phyloP scores from a whole-genome alignment of 1,140 invertebrate genomes.

The Teleopsis dalmanni region DNA sequence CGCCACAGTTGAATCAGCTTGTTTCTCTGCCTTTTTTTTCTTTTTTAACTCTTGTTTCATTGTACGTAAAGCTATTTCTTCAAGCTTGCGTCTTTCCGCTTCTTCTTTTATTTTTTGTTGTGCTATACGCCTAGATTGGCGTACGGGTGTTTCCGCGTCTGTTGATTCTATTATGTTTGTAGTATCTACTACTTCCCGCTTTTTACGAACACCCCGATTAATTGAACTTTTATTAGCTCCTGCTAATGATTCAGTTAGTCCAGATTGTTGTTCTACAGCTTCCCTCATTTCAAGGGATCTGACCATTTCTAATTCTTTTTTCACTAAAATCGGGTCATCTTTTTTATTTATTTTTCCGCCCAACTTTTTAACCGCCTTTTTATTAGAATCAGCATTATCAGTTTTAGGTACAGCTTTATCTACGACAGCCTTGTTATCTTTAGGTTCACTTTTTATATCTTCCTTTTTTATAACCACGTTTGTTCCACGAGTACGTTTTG shows the following conservation, averaged over 20 bases:
- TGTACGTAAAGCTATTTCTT: slow-evolving; percentile 58
- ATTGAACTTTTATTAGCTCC: slow-evolving; percentile 3
- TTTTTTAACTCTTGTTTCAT: slow-evolving; percentile 57
- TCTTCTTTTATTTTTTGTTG: slow-evolving; percentile 79
- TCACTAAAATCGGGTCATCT: too few species aligned
- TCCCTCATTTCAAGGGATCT: too few species aligned
- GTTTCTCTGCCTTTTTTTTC: slow-evolving; percentile 48
- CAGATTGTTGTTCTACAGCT: too few species aligned
- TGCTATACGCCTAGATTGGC: slow-evolving; percentile 72
- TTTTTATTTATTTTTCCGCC: not conserved
- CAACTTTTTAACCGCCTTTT: not conserved
- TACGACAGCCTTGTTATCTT: too few species aligned
- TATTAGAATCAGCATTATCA: too few species aligned
- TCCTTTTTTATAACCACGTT: too few species aligned
- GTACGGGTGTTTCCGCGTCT: slow-evolving; percentile 50
- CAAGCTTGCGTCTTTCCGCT: slow-evolving; percentile 61
- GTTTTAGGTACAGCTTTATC: too few species aligned
- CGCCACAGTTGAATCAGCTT: slow-evolving; percentile 35
- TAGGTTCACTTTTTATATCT: too few species aligned
- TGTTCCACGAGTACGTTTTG: slow-evolving; percentile 28
- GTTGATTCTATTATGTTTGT: slow-evolving; percentile 34
- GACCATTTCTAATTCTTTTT: too few species aligned
- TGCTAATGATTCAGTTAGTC: too few species aligned
- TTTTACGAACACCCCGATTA: slow-evolving; percentile 41
- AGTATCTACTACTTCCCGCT: slow-evolving; percentile 50